phyloP scores from a whole-genome alignment of 1,140 invertebrate species.

The Heliothis virescens region DNA sequence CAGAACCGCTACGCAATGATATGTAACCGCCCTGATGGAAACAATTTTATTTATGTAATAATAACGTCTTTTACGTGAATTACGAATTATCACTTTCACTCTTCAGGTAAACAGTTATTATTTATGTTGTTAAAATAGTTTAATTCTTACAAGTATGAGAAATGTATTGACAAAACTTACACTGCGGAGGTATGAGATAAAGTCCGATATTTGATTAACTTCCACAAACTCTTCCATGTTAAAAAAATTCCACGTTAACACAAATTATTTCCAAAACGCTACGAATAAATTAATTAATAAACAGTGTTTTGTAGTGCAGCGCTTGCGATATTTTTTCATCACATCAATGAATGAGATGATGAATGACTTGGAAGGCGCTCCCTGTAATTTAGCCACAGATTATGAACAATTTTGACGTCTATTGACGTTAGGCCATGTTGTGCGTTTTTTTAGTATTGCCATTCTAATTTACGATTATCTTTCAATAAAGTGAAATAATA shows the following conservation, averaged over 20 bases:
- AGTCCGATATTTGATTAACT: conserved; percentile 88
- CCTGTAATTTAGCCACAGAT: neutral
- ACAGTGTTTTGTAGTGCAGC: neutral
- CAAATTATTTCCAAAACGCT: conserved; percentile 21
- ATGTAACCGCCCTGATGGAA: conserved; percentile 17
- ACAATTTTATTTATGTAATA: conserved; percentile 5
- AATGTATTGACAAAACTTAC: conserved; percentile 82
- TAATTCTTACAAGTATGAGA: neutral
- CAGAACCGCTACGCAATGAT: neutral
- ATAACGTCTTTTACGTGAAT: neutral
- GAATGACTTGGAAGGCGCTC: conserved; percentile 14
- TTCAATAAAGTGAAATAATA: too few relatives aligned
- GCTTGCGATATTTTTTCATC: conserved; percentile 2
- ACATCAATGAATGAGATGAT: conserved; percentile 31
- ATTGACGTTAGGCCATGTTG: too few relatives aligned
- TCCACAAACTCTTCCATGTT: conserved; percentile 85
- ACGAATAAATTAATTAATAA: neutral
- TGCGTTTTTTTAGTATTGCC: too few relatives aligned
- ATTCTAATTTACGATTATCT: too few relatives aligned
- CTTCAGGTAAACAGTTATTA: neutral
- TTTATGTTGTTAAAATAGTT: neutral
- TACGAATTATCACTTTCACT: neutral
- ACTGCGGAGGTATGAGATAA: conserved; percentile 87
- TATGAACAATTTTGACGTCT: too few relatives aligned
- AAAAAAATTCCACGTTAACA: conserved; percentile 19